Evolutionary conservation across 2,888 invertebrate genomes (phyloP).

Genomic region (Globia sparganii): DNA sequence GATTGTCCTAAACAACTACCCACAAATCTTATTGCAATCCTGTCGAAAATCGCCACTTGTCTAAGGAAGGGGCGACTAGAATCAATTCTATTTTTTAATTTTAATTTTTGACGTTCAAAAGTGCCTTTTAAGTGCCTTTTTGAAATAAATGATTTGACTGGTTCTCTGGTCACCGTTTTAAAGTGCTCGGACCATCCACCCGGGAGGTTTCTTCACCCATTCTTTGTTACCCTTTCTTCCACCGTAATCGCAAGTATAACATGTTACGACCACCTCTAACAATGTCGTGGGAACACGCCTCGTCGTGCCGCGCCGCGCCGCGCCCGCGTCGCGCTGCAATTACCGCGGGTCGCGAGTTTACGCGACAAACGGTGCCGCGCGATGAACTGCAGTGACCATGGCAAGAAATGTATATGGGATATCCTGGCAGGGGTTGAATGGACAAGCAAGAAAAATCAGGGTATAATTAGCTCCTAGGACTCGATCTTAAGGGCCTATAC

Average conservation of each 20-base stretch:
- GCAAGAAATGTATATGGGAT: background rate
- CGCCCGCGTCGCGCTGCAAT: constrained; percentile 65
- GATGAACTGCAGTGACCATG: constrained; percentile 41
- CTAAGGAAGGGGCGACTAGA: no score
- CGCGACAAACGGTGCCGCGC: constrained; percentile 68
- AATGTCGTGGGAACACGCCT: constrained; percentile 59
- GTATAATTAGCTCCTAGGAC: background rate
- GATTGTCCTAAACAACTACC: no score
- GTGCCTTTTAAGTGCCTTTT: no score
- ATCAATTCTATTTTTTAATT: no score
- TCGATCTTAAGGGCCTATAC: no score
- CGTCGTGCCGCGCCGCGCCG: constrained; percentile 67
- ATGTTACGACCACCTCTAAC: constrained; percentile 13
- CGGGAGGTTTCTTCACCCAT: background rate
- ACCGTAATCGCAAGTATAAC: constrained; percentile 27
- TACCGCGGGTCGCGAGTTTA: constrained; percentile 68
- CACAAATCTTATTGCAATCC: no score
- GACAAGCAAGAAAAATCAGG: no score
- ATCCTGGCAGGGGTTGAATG: background rate
- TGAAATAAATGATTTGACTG: no score
- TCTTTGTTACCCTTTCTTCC: background rate
- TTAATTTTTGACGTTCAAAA: no score
- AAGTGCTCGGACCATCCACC: no score
- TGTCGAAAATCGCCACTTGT: no score
- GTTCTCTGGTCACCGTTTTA: background rate